A percentile compares a stretch with the other conserved stretches of the same genome.
Evolutionary conservation across 2,888 invertebrate species (phyloP).

Genomic region (Strigamia crassipes): DNA sequence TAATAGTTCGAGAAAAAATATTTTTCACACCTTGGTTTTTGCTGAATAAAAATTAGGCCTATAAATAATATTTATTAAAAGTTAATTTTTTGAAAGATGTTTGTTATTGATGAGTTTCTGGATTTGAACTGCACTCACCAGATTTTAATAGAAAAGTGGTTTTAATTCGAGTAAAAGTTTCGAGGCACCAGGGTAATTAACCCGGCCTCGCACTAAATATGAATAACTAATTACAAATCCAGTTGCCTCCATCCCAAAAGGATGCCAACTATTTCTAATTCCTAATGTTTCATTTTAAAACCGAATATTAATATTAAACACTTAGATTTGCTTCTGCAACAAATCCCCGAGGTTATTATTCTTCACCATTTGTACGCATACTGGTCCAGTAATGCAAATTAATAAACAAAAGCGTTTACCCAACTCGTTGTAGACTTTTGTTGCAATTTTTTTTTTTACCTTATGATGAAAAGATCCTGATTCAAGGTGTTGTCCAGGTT

Average conservation of each 20-base stretch:
- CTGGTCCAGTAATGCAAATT: background rate
- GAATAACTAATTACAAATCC: slow-evolving; percentile 37
- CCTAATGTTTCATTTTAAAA: slow-evolving; percentile 7
- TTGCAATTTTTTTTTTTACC: slow-evolving; percentile 52
- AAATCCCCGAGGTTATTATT: slow-evolving; percentile 5
- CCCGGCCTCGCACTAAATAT: slow-evolving; percentile 31
- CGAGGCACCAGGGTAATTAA: slow-evolving; percentile 15
- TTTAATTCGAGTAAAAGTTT: slow-evolving; percentile 20
- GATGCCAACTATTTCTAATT: slow-evolving; percentile 10
- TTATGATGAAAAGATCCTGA: slow-evolving; percentile 56
- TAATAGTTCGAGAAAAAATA: background rate
- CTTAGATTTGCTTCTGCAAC: slow-evolving; percentile 20
- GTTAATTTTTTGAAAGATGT: background rate
- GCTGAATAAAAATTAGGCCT: background rate
- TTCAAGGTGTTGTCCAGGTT: slow-evolving; percentile 55
- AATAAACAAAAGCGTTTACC: background rate
- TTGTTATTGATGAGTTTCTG: slow-evolving; percentile 10
- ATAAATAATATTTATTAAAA: too few relatives aligned
- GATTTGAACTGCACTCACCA: background rate
- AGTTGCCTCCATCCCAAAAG: background rate
- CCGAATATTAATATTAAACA: slow-evolving; percentile 27
- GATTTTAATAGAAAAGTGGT: slow-evolving; percentile 7
- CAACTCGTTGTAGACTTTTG: background rate
- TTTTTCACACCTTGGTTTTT: background rate
- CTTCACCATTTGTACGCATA: background rate